Conservation (phyloP, 2,888 invertebrate species). For the Diarsia brunnea region DNA sequence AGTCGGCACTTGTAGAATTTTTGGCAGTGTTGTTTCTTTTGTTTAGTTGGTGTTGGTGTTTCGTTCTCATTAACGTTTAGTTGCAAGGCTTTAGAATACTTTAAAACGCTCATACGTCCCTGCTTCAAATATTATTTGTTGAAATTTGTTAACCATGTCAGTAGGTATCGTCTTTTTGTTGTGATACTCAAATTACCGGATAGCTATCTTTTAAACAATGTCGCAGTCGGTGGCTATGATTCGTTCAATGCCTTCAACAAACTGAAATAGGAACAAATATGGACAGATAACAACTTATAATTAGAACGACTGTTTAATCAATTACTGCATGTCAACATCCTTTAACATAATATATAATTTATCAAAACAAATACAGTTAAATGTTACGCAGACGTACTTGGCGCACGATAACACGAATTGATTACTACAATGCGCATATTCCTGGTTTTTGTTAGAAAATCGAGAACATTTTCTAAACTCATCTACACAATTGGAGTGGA, state of each 20-base stretch:
- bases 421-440: constrained; percentile 1
- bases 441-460: background rate
- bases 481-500: constrained; percentile 3
- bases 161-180: background rate
- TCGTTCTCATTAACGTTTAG: constrained; percentile 8
- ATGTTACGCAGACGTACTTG: constrained; percentile 30
- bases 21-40: background rate
- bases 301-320: constrained; percentile 55
- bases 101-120: background rate
- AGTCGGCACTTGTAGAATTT: constrained; percentile 3
- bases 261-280: constrained; percentile 49
- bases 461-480: constrained; percentile 1
- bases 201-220: constrained; percentile 1
- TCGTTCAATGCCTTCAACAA: constrained; percentile 38
- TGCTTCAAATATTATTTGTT: background rate
- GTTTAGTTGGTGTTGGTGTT: background rate
- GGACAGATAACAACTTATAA: constrained; percentile 49
- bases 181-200: background rate
- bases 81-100: background rate
- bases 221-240: constrained; percentile 18
- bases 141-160: background rate
- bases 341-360: constrained; percentile 34
- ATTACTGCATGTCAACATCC: constrained; percentile 53
- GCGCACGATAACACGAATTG: constrained; percentile 32
- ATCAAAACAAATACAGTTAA: constrained; percentile 45